Evolutionary conservation across 30 jellyfish, hydroid and myxozoan species (phyloP), one percentile per base, ranked within the genome.

Genomic region (Aurelia aurita complex sp. Pacific): DNA sequence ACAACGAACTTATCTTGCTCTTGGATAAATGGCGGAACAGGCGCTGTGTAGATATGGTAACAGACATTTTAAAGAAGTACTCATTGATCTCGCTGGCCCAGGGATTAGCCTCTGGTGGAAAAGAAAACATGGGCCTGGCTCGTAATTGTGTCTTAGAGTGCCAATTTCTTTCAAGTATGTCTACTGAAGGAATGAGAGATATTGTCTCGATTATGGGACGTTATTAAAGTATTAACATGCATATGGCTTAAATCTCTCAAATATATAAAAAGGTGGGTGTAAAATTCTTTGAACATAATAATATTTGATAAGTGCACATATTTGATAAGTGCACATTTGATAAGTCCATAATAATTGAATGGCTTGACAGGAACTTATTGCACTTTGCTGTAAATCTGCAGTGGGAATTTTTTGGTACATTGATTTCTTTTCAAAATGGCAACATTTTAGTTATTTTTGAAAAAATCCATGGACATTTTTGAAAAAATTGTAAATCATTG

Each of bases 21-120:
- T 80, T 82, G 55, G 85, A 68, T 65, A 88, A 88, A 87, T 93
- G 98, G 98, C 95, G 87, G 66, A 88, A 93, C 88, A 78, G 96
- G 46, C 90, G 98, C 4, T 93, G 98, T 67, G 97, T 93, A 11
- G 98, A 93, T 50, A 84, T 93, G 79, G 98, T 93, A 38, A 82
- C 98, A 68, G 94, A 88, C 68, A 88, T 93, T 19, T 72, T 93
- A 61, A 88, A 93, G 89, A 96, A 88, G 59, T 70, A 85, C 55
- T 85, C 97, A 1, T 54, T 87, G 52, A 77, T 83, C 34, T 75
- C 95, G 40, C 80, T 85, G 73, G 91, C 92, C 60, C 61, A 79
- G 50, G 96, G 92, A 42, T 51, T 68, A 67, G 90, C 81, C 29
- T 66, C 80, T 18, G 88, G 89, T 40, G 93, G 83, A 32, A 79